A percentile compares a stretch with the other conserved stretches of the same genome.
Evolutionary conservation across 1,140 invertebrate species (phyloP).

Genomic region (Maconellicoccus hirsutus): DNA sequence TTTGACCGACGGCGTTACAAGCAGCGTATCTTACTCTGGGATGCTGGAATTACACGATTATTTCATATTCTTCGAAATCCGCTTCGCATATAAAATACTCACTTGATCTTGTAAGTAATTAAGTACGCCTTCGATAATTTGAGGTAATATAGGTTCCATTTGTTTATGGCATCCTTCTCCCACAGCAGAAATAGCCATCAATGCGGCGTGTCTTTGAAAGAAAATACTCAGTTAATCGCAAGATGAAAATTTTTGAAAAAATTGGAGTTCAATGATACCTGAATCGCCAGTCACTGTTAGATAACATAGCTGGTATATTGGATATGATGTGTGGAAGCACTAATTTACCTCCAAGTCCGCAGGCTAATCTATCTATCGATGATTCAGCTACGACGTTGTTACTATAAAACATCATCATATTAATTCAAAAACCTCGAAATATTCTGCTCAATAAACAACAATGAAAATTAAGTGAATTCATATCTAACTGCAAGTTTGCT

Average conservation of each 20-base stretch:
- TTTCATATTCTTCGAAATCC: too few relatives aligned
- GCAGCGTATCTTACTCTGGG: conserved; percentile 90
- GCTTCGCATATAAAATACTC: conserved; percentile 33
- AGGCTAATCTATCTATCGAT: conserved; percentile 89
- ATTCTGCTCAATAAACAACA: background rate
- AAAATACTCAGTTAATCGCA: background rate
- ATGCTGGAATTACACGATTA: conserved; percentile 47
- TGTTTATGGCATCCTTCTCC: conserved; percentile 97
- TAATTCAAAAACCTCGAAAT: too few relatives aligned
- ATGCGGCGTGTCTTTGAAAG: conserved; percentile 70
- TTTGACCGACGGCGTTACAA: conserved; percentile 98
- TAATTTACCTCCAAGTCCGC: conserved; percentile 89
- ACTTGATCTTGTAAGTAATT: conserved; percentile 79
- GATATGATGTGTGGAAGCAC: conserved; percentile 80
- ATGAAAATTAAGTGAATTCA: background rate
- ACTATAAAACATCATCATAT: conserved; percentile 38
- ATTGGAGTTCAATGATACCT: conserved; percentile 33
- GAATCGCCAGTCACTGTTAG: conserved; percentile 68
- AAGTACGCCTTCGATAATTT: conserved; percentile 82
- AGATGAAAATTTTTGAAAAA: background rate
- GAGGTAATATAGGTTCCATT: conserved; percentile 85
- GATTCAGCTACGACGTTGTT: conserved; percentile 93
- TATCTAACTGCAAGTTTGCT: background rate
- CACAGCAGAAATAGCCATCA: conserved; percentile 96
- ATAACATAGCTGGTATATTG: conserved; percentile 76